Conservation (phyloP, 2,797 vertebrate species). For the Pangasius djambal region DNA sequence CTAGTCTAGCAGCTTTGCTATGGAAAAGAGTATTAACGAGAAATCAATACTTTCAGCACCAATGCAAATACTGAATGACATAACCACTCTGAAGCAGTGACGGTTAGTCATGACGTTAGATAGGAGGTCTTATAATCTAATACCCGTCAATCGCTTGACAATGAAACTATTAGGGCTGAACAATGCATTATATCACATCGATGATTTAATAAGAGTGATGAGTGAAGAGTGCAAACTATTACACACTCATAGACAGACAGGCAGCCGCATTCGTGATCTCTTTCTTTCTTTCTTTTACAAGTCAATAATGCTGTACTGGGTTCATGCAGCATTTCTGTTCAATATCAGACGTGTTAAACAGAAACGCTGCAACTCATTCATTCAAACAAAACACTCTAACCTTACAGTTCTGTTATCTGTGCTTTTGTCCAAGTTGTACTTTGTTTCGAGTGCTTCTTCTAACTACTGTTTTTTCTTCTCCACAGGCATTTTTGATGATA, state of each 20-base stretch:
- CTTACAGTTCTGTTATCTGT: not conserved
- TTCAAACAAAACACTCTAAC: not conserved
- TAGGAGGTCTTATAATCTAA: not conserved
- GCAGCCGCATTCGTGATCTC: not conserved
- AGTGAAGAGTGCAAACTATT: not conserved
- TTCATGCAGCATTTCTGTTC: not conserved
- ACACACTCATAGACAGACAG: not conserved
- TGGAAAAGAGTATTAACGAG: not conserved
- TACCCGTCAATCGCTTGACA: not conserved
- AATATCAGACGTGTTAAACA: not conserved
- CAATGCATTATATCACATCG: too few species aligned
- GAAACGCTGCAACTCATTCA: not conserved
- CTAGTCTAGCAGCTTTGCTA: not conserved
- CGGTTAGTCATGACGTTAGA: not conserved
- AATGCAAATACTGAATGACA: conserved; percentile 11
- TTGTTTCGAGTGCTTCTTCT: not conserved
- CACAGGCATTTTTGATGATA: not conserved
- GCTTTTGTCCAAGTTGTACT: not conserved
- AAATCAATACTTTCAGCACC: not conserved
- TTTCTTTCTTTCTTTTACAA: not conserved
- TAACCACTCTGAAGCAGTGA: not conserved
- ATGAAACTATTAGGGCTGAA: not conserved
- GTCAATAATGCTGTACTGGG: not conserved
- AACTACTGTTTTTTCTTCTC: not conserved
- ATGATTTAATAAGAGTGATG: not conserved